Evolutionary conservation across 2,797 vertebrate genomes (phyloP), one percentile per base, ranked within the genome.

Genomic region (Dendrocincla fuliginosa): DNA sequence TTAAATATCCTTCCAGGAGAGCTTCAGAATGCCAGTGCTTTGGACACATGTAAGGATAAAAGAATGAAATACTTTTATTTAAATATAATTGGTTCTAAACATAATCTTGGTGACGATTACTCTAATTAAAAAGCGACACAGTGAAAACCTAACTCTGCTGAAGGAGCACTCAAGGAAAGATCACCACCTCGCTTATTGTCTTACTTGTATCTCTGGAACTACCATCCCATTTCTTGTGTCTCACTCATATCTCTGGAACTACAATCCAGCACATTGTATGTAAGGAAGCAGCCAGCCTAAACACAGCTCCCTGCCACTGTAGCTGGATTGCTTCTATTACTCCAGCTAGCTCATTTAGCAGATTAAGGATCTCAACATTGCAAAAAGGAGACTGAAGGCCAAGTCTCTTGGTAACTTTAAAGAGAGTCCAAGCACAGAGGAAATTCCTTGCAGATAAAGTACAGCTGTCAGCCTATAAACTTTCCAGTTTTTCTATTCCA

Each of bases 281-380:
- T 42, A 77, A 77, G 2, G 14, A 19, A 81, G n/a, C 30, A 89
- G 35, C 16, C 74, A 84, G 46, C 22, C 37, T 63, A 84, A 81
- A 69, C 39, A 61, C 7, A 93, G 57, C 35, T 90, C 39, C 33
- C 20, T 49, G 25, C 14, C 84, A 32, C 49, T 64, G 64, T 53
- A 71, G 27, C 16, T 57, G 28, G 16, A 64, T 61, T 77, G 22
- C 37, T 84, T 76, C 84, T 39, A 10, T 81, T 84, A 69, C 46
- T 94, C 53, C 50, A 78, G 22, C 53, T 86, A 75, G 17, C 76
- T 95, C 39, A 76, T 73, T 95, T 95, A 94, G 57, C 50, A 91
- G 65, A 95, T 91, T 86, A 91, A 94, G 22, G 49, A 93, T 41
- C 25, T 88, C 63, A 75, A 18, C 69, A 81, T 32, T 76, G 80